Percentiles rank a stretch among this genome's conserved stretches.
Evolutionary conservation across 2,888 invertebrate genomes (phyloP).

Genomic region (Merodon equestris): DNA sequence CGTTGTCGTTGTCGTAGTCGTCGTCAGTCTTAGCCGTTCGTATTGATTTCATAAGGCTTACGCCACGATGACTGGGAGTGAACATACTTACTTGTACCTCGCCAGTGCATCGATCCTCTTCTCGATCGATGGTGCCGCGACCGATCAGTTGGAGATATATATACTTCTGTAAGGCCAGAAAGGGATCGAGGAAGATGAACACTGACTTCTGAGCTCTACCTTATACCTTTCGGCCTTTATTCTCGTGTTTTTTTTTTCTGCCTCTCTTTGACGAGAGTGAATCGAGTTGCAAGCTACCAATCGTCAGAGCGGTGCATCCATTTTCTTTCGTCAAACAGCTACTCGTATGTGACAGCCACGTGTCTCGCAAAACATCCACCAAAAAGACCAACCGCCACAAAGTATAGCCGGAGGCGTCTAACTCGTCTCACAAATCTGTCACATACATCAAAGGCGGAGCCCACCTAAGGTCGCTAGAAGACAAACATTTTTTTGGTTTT

Average conservation of each 20-base stretch:
- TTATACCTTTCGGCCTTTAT: constrained; percentile 23
- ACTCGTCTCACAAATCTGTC: constrained; percentile 50
- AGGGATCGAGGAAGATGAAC: constrained; percentile 53
- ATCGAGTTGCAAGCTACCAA: constrained; percentile 29
- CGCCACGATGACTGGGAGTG: background rate
- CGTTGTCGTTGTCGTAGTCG: constrained; percentile 23
- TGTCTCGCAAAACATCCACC: background rate
- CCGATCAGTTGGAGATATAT: constrained; percentile 48
- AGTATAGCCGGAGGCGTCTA: constrained; percentile 20
- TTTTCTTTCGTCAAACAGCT: constrained; percentile 5
- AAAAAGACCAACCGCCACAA: constrained; percentile 37
- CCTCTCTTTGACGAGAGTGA: no score
- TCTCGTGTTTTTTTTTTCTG: no score
- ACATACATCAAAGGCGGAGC: constrained; percentile 61
- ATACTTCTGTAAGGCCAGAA: constrained; percentile 34
- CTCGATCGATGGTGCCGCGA: constrained; percentile 30
- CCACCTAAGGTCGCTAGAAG: constrained; percentile 7
- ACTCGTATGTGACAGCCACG: no score
- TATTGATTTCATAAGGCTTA: constrained; percentile 48
- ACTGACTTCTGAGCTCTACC: constrained; percentile 41
- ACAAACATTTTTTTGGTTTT: constrained; percentile 27
- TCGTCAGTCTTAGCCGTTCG: constrained; percentile 44
- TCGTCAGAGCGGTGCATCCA: constrained; percentile 24
- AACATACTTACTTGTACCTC: constrained; percentile 4
- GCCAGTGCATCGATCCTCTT: constrained; percentile 33